phyloP scores from a whole-genome alignment of 2,888 invertebrate genomes.

The Synanthedon andrenaeformis region DNA sequence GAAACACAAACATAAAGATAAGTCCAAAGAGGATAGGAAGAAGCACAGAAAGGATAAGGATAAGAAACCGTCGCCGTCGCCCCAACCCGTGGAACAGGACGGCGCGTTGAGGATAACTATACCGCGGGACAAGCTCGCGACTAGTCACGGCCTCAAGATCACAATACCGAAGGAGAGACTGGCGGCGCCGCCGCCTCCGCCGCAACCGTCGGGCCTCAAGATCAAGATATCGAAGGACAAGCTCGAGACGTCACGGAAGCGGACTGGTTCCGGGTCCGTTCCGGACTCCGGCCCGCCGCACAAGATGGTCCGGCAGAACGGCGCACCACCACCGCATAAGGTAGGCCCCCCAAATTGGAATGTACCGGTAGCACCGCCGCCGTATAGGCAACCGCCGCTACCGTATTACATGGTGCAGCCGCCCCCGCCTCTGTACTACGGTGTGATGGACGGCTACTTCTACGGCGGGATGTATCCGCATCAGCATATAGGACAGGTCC shows the following conservation, averaged over 20 bases:
- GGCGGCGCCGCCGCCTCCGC: conserved; percentile 64
- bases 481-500: conserved; percentile 2
- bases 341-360: conserved; percentile 41
- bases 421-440: conserved; percentile 44
- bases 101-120: conserved; percentile 54
- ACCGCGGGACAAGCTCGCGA: conserved; percentile 48
- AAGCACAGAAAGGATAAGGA: conserved; percentile 79
- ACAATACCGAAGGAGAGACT: conserved; percentile 84
- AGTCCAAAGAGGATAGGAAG: conserved; percentile 77
- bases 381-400: conserved; percentile 35
- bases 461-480: conserved; percentile 17
- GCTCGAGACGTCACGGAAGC: conserved; percentile 65
- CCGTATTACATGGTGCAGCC: conserved; percentile 56
- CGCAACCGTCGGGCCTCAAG: conserved; percentile 70
- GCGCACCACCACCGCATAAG: conserved; percentile 47
- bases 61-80: conserved; percentile 28
- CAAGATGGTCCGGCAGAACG: conserved; percentile 50
- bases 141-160: conserved; percentile 76
- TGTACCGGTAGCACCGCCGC: conserved; percentile 21
- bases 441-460: conserved; percentile 35
- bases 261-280: conserved; percentile 26
- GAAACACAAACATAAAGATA: conserved; percentile 84
- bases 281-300: conserved; percentile 30
- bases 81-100: conserved; percentile 19
- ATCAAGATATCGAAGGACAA: conserved; percentile 86